A percentile compares a stretch with the other conserved stretches of the same genome.
Evolutionary conservation across 2,888 invertebrate species (phyloP).

Genomic region (Andrena minutula): DNA sequence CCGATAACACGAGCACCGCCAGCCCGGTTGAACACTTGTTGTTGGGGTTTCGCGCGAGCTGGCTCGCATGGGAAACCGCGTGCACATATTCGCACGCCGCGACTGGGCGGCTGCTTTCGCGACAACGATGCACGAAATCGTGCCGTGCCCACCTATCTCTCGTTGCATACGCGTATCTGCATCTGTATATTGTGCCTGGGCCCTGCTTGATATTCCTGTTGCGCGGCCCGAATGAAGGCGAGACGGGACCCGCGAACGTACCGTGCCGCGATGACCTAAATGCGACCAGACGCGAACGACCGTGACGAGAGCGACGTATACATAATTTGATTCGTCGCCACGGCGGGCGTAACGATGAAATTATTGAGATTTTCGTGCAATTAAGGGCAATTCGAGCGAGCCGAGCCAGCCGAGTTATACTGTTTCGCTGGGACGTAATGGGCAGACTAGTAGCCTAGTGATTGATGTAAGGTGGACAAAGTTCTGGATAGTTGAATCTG

Average conservation of each 20-base stretch:
- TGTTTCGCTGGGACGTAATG: neutral
- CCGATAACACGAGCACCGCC: conserved; percentile 21
- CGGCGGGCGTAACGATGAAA: conserved; percentile 15
- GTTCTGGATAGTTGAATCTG: neutral
- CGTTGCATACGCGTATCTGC: conserved; percentile 39
- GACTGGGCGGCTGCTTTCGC: conserved; percentile 13
- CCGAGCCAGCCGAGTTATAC: conserved; percentile 5
- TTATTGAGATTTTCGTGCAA: conserved; percentile 45
- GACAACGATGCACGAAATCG: conserved; percentile 37
- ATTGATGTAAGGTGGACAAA: neutral
- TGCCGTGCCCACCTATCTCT: conserved; percentile 10
- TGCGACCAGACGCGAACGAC: conserved; percentile 52
- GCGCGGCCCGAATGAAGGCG: conserved; percentile 61
- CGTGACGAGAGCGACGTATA: conserved; percentile 45
- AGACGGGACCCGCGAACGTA: conserved; percentile 51
- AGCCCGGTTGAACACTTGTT: conserved; percentile 66
- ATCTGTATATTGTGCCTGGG: conserved; percentile 49
- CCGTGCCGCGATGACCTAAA: conserved; percentile 66
- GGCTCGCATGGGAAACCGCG: neutral
- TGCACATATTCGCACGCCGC: conserved; percentile 5
- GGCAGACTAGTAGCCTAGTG: neutral
- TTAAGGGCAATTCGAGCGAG: conserved; percentile 51
- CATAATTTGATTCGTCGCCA: conserved; percentile 34
- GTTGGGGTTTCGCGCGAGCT: conserved; percentile 52
- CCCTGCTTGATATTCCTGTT: conserved; percentile 74